Base-by-base conservation (phyloP, 2,888 invertebrate genomes). In the Drosophila neonasuta region DNA sequence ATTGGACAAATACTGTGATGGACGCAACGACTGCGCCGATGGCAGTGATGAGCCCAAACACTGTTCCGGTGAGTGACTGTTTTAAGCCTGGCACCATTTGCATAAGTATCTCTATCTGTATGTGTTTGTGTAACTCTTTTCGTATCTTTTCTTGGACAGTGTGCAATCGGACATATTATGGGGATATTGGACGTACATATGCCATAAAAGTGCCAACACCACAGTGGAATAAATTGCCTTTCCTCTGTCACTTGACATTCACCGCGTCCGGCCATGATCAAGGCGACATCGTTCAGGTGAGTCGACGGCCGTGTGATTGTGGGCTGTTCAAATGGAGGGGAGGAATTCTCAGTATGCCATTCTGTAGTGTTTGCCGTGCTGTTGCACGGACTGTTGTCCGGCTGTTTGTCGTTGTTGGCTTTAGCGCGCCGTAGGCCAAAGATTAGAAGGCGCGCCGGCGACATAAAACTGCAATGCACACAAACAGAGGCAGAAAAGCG, bases 151-250 rank as follows among this genome's bases (percentile, higher is more conserved):
- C 61, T 66, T 9, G 34, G 42, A 60, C 83, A 94, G 95, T 94
- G 74, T 97, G 97, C 92, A 97, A 97, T 92, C 94, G 97, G 88
- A 97, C 97, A 55, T 97, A 97, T 91, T 97, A 97, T 91, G 97
- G 97, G 10, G 96, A 95, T 88, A 94, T 95, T 79, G 96, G 96
- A 79, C 94, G 94, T 88, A 96, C 95, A 55, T 96, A 96, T 92
- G 94, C 95, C 86, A 92, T 97, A 90, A 94, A 93, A 80, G 93
- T 97, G 88, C 93, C 94, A 80, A 94, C 94, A 81, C 94, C 95
- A 55, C 91, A 92, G 75, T 94, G 94, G 90, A 94, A 94, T 86
- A 93, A 95, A 80, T 93, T 96, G 86, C 97, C 97, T 36, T 97
- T 96, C 91, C 93, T 96, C 71, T 97, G 97, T 91, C 96, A 96